Evolutionary conservation across 2,797 vertebrate species (phyloP).

Genomic region (Pseudotriccus pelzelni): DNA sequence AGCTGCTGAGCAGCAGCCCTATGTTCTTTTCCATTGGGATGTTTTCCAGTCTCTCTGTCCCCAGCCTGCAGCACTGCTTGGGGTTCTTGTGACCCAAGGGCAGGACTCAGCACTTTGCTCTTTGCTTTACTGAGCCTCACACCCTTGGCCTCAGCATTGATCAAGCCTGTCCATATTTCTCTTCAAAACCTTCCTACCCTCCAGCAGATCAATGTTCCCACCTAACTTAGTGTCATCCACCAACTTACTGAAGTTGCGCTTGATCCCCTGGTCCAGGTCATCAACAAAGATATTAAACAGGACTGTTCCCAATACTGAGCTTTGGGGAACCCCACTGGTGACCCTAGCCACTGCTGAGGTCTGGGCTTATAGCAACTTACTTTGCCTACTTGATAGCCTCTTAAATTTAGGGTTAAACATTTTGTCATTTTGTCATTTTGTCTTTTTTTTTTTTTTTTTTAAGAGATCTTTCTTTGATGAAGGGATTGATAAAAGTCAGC

Average conservation of each 20-base stretch:
- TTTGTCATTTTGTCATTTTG: too few relatives aligned
- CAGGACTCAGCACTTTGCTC: fast-evolving
- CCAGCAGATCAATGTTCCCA: background rate
- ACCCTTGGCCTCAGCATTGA: background rate
- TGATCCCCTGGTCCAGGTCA: too few relatives aligned
- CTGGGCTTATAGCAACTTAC: background rate
- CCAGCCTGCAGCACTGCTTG: background rate
- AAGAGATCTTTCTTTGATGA: background rate
- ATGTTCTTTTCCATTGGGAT: background rate
- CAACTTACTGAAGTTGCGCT: too few relatives aligned
- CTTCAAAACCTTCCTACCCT: background rate
- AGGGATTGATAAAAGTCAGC: background rate
- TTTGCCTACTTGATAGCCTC: background rate
- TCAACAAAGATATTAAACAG: background rate
- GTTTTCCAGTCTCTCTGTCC: background rate
- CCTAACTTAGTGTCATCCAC: fast-evolving
- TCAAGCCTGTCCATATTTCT: background rate
- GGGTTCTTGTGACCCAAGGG: background rate
- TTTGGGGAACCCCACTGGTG: background rate
- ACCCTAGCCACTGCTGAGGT: background rate
- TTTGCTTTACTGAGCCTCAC: fast-evolving
- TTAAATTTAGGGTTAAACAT: background rate
- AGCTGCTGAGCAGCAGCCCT: background rate
- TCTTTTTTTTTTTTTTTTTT: background rate
- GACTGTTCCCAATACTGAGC: background rate